Evolutionary conservation across 2,797 vertebrate genomes (phyloP), one percentile per base, ranked within the genome.

Genomic region (Dendrocincla fuliginosa): DNA sequence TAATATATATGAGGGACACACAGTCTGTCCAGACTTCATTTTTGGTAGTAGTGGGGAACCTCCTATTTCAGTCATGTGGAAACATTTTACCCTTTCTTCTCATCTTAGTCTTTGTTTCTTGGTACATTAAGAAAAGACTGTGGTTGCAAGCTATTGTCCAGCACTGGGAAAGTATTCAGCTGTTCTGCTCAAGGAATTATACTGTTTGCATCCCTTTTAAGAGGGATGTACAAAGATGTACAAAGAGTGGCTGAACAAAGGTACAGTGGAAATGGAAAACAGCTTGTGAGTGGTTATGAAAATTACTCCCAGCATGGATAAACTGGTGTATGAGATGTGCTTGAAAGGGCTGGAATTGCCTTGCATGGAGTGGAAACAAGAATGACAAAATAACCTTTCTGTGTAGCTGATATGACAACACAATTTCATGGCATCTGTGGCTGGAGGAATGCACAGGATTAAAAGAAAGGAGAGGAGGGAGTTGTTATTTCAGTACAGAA

Each of bases 81-180:
- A 95, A 80, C 2, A 4, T 92, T 92, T 92, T 85, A 79, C 46
- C 52, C 46, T 90, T 93, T 90, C 59, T 61, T 46, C 50, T 74
- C 53, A 61, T 86, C 47, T 78, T 41, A 50, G 79, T 61, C 77
- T 76, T 87, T 93, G 77, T 74, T 53, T 86, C 57, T 78, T 56
- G 32, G 61, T 84, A 87, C 63, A 63, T 82, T 52, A 89, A 84
- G 49, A 49, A 82, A 68, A 95, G 52, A 19, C 46, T 87, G 84
- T 92, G 91, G 89, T 89, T 94, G 78, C 63, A 96, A 89, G 16
- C 77, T 76, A 55, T 94, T 94, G 90, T 90, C 73, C 70, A 79
- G 67, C 37, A 65, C 35, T 75, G 74, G 35, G 52, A 87, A 94
- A 94, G n/a, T 74, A 96, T 89, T 91, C 53, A 68, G 73, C 30